Evolutionary conservation across 2,797 vertebrate species (phyloP), one percentile per base, ranked within the genome.

Genomic region (Champsocephalus gunnari): DNA sequence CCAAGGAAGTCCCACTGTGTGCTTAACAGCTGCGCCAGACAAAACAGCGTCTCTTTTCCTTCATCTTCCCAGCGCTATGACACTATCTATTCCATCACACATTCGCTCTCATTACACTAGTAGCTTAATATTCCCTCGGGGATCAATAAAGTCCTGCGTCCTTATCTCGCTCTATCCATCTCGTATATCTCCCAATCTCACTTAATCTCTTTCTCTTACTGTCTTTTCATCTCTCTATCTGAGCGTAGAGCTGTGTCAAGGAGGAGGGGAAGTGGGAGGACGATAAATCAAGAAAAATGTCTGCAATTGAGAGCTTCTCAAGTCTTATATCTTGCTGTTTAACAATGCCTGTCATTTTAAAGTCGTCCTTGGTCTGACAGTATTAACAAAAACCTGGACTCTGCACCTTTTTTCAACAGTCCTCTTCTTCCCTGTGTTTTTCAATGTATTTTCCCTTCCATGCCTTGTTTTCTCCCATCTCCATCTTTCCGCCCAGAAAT

Each of bases 61-160:
- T 90, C 81, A 91, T 91, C 87, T 82, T 69, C 61, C 67, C 48
- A 64, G 59, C 68, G 55, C 58, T 67, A 51, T 79, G 82, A 86
- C 90, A 82, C 84, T 80, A 87, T 93, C 88, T 88, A 11, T 78
- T 90, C 81, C 61, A 89, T 93, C 89, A 83, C 70, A 70, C 82
- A 62, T 80, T 84, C 58, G 0, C 82, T 83, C 83, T 92, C 90
- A 92, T 93, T 91, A 90, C 89, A 89, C 85, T 48, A 77, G 72
- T 75, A 84, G 82, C 87, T 89, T 91, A 89, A 92, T 92, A 88
- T 91, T 87, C 88, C 91, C 91, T 21, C 67, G 17, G 88, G 89
- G 90, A 91, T 92, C 89, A 91, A 92, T 88, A 90, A 87, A 87
- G 71, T 77, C 75, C 66, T 32, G 60, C 51, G 41, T 82, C 82